Evolutionary conservation across 2,888 invertebrate genomes (phyloP).

Genomic region (Mythimna impura): DNA sequence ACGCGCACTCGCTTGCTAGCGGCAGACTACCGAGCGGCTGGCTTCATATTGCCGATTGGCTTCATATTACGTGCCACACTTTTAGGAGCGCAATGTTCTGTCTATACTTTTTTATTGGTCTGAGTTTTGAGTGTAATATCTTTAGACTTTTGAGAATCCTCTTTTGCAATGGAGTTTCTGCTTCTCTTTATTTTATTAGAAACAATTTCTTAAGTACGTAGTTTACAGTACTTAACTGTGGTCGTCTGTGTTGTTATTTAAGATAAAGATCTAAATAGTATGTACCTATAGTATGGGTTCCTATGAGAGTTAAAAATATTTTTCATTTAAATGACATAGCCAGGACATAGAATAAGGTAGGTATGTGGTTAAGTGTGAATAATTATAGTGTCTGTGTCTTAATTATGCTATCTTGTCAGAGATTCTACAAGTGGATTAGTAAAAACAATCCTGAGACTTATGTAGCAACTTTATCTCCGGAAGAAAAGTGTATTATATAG

Average conservation of each 20-base stretch:
- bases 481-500: no score
- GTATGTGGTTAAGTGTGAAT: constrained; percentile 9
- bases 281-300: not conserved
- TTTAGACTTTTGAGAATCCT: no score
- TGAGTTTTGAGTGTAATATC: no score
- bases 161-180: constrained; percentile 4
- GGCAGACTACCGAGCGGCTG: no score
- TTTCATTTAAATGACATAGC: constrained; percentile 10
- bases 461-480: not conserved
- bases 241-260: constrained; percentile 33
- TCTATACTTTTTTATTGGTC: no score
- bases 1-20: no score
- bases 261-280: constrained; percentile 43
- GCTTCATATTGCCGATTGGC: no score
- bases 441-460: not conserved
- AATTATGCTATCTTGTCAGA: not conserved
- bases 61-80: no score
- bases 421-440: constrained; percentile 6
- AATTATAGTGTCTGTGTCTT: constrained; percentile 5
- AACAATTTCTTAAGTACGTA: constrained; percentile 10
- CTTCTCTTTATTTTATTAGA: not conserved
- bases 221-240: constrained; percentile 5
- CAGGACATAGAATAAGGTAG: not conserved
- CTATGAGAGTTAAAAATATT: constrained; percentile 18
- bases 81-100: no score